A percentile compares a stretch with the other conserved stretches of the same genome.
Evolutionary conservation across 2,797 vertebrate species (phyloP).

Genomic region (Ceryle rudis): DNA sequence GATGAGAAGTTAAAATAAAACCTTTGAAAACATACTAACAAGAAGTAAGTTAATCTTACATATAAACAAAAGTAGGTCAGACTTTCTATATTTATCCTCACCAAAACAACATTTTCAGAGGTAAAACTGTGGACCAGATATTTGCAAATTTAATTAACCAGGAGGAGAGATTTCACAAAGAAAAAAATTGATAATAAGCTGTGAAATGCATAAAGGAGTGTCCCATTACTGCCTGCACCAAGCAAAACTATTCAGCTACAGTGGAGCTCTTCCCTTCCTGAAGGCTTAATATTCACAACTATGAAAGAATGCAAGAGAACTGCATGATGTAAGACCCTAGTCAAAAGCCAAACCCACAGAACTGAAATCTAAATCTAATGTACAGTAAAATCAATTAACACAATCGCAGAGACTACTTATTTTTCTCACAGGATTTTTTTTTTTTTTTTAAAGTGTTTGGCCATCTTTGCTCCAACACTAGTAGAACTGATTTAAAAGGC

Average conservation of each 20-base stretch:
- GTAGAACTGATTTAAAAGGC: background rate
- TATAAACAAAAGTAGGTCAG: background rate
- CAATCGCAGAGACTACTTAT: background rate
- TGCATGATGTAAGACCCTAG: background rate
- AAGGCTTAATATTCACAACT: background rate
- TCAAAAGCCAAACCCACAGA: constrained; percentile 43
- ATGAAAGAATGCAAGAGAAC: constrained; percentile 10
- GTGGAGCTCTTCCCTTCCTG: constrained; percentile 11
- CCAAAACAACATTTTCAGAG: background rate
- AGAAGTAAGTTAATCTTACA: background rate
- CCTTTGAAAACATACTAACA: background rate
- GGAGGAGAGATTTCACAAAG: background rate
- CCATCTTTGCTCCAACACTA: background rate
- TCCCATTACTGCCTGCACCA: background rate
- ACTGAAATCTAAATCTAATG: constrained; percentile 20
- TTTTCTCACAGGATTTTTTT: constrained; percentile 1
- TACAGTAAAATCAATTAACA: constrained; percentile 57
- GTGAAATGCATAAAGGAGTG: background rate
- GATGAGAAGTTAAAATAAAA: background rate
- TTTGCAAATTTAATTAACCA: background rate
- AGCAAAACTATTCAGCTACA: background rate
- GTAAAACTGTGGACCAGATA: background rate
- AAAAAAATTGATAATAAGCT: background rate
- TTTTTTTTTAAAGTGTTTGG: background rate
- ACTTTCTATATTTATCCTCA: background rate